Evolutionary conservation across 1,140 invertebrate species (phyloP), one percentile per base, ranked within the genome.

Genomic region (Thrips palmi): DNA sequence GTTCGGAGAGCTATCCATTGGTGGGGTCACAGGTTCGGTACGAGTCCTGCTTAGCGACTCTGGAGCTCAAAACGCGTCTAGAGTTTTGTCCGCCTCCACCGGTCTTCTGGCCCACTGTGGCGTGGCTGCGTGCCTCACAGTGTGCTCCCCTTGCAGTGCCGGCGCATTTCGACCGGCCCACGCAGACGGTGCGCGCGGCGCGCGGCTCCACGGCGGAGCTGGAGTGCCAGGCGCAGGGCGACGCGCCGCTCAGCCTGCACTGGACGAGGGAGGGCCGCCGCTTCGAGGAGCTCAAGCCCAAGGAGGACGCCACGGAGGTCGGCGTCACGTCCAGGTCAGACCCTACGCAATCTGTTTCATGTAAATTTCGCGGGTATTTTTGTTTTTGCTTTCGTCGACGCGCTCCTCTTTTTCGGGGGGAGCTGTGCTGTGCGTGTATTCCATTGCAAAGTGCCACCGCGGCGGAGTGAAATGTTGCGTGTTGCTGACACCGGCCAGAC

Each of bases 151-250:
- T n/a, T n/a, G n/a, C n/a, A n/a, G n/a, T n/a, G n/a, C n/a, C n/a
- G n/a, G n/a, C n/a, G n/a, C n/a, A n/a, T n/a, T n/a, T n/a, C n/a
- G n/a, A n/a, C n/a, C n/a, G n/a, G n/a, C 28, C 28, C 15, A 32
- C 48, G 20, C 50, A 47, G 8, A 56, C 61, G 36, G 59, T 57
- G 42, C 55, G 54, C 0, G 59, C 58, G 32, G 51, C 58, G 25
- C 47, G 59, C 43, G 63, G 64, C 22, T 57, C 63, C 44, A 55
- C 52, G 40, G 61, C 59, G n/a, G 52, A 50, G 37, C 45, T 74
- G 35, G 59, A 63, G 14, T 74, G 71, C 47, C 62, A 66, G 36
- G 68, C 68, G 2, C 56, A 66, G 38, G 72, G 72, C 8, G 71
- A 75, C 46, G 54, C 57, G 14, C 70, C 70, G 19, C 54, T 74